phyloP scores from a whole-genome alignment of 1,140 invertebrate genomes.

The Apis cerana region DNA sequence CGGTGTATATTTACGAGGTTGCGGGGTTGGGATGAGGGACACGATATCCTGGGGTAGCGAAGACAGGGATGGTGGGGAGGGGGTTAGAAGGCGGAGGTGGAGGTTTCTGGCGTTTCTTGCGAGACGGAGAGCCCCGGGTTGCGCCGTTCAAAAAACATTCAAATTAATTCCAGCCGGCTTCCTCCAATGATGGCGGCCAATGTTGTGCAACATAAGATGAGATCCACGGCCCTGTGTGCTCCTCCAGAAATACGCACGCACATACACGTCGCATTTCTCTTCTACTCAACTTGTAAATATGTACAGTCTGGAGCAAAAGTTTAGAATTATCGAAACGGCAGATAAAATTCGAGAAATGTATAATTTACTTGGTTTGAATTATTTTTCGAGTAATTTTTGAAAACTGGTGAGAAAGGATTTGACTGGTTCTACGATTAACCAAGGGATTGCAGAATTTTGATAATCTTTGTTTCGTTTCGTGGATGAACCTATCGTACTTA shows the following conservation, averaged over 20 bases:
- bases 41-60: constrained; percentile 51
- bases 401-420: too few relatives aligned
- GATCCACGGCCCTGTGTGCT: constrained; percentile 42
- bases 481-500: too few relatives aligned
- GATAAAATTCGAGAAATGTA: too few relatives aligned
- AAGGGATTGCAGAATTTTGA: too few relatives aligned
- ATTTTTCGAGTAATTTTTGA: too few relatives aligned
- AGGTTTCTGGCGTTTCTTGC: constrained; percentile 65
- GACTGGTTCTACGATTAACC: too few relatives aligned
- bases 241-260: constrained; percentile 16
- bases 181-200: constrained; percentile 77
- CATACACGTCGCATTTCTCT: background rate
- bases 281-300: background rate
- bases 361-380: too few relatives aligned
- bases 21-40: constrained; percentile 35
- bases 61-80: constrained; percentile 40
- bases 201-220: constrained; percentile 76
- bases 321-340: too few relatives aligned
- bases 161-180: constrained; percentile 77
- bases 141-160: constrained; percentile 79
- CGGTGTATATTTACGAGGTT: constrained; percentile 72
- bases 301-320: background rate
- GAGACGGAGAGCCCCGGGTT: constrained; percentile 70
- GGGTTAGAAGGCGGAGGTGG: constrained; percentile 30
- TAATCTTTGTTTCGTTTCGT: too few relatives aligned